Evolutionary conservation across 2,888 invertebrate species (phyloP), one percentile per base, ranked within the genome.

Genomic region (Deladenus siricidicola): DNA sequence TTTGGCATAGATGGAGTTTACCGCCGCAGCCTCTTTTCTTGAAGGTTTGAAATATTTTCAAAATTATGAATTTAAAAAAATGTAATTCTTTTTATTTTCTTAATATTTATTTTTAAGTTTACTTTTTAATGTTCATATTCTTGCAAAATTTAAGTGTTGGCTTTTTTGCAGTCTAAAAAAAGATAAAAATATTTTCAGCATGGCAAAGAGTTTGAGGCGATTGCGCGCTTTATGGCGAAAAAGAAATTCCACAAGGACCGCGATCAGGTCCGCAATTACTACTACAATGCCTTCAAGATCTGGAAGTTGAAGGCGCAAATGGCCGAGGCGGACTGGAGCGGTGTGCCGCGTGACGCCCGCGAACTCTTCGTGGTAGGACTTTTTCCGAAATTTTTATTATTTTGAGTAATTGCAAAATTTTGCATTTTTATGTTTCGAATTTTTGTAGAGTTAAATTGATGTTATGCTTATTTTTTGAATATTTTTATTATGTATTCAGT

Each of bases 121-220:
- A n/a, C n/a, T n/a, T n/a, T n/a, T n/a, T n/a, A n/a, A n/a, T n/a
- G n/a, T n/a, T n/a, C n/a, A n/a, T n/a, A n/a, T n/a, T n/a, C n/a
- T n/a, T n/a, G n/a, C n/a, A n/a, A n/a, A n/a, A n/a, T n/a, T n/a
- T n/a, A n/a, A n/a, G n/a, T n/a, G n/a, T n/a, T n/a, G n/a, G n/a
- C n/a, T n/a, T n/a, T n/a, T n/a, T n/a, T n/a, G n/a, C 6, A 44
- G 14, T n/a, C 8, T n/a, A 6, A 47, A 6, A n/a, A 19, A n/a
- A n/a, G n/a, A n/a, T n/a, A 34, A 34, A 34, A 10, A 34, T 10
- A 34, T 39, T 58, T 58, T 23, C 50, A 73, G 75, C 59, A 71
- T 49, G 75, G 75, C 8, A 74, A 74, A 63, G 73, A 72, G 50
- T 75, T 72, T 34, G 73, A 75, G n/a, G 59, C 61, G 1, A 62